Evolutionary conservation across 2,113 vertebrate species (phyloP).

Genomic region (Myotis lucifugus): DNA sequence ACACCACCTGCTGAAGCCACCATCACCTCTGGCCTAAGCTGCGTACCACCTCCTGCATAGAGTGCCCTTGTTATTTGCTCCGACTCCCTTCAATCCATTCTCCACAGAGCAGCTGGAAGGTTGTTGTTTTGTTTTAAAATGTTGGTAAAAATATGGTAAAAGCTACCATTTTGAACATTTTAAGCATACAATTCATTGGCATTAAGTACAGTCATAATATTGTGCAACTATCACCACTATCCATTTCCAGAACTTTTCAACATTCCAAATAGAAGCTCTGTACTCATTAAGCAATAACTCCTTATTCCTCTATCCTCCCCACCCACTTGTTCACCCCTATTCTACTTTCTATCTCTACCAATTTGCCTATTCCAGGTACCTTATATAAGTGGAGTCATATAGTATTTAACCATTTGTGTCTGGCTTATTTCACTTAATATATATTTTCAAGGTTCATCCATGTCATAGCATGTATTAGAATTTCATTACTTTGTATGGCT

Average conservation of each 20-base stretch:
- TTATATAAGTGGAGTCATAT: background rate
- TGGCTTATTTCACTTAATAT: constrained; percentile 4
- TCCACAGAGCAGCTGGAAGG: background rate
- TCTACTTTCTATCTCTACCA: background rate
- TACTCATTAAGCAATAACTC: background rate
- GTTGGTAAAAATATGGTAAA: background rate
- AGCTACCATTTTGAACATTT: background rate
- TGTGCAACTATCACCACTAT: background rate
- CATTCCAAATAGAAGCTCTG: background rate
- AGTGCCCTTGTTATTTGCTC: background rate
- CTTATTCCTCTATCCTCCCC: background rate
- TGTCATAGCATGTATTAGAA: background rate
- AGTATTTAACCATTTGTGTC: background rate
- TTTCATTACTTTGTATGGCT: constrained; percentile 13
- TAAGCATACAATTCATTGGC: background rate
- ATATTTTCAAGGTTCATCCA: background rate
- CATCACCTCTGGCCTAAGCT: background rate
- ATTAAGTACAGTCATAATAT: background rate
- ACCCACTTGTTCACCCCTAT: background rate
- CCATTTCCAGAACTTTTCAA: background rate
- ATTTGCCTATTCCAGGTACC: background rate
- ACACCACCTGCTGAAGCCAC: background rate
- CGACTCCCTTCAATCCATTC: background rate
- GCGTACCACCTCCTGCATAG: background rate
- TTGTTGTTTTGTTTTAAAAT: background rate